A percentile compares a stretch with the other conserved stretches of the same genome.
Conservation (phyloP, 1,140 invertebrate species). For the Carposina sasakii region DNA sequence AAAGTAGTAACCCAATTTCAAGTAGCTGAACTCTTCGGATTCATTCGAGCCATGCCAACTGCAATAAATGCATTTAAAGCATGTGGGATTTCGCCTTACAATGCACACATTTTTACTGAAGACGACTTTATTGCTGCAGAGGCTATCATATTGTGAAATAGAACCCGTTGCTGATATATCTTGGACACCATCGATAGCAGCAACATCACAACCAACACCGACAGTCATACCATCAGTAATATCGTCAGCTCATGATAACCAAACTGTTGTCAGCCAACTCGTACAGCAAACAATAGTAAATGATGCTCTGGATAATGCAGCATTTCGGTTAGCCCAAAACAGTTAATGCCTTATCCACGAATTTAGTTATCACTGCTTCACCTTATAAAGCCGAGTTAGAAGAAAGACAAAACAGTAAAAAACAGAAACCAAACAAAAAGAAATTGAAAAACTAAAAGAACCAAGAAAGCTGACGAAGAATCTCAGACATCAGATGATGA, state of each 20-base stretch:
- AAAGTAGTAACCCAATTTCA: slow-evolving; percentile 27
- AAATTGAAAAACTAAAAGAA: not conserved
- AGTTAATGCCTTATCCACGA: slow-evolving; percentile 5
- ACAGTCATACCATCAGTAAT: no score
- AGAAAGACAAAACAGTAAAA: slow-evolving; percentile 14
- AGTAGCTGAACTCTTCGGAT: slow-evolving; percentile 36
- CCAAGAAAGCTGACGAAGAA: not conserved
- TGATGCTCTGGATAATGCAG: no score
- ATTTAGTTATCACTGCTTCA: not conserved
- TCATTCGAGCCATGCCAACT: slow-evolving; percentile 31
- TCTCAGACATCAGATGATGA: slow-evolving; percentile 11
- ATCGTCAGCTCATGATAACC: no score
- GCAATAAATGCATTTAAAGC: slow-evolving; percentile 37
- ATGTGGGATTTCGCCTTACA: slow-evolving; percentile 25
- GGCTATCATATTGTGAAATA: no score
- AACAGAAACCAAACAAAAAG: not conserved
- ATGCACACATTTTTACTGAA: slow-evolving; percentile 26
- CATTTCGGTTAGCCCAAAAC: slow-evolving; percentile 4
- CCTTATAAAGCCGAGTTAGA: slow-evolving; percentile 22
- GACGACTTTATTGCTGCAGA: slow-evolving; percentile 17
- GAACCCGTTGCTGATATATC: no score
- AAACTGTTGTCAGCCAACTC: no score
- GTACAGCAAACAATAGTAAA: slow-evolving; percentile 2
- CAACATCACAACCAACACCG: no score
- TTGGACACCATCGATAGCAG: no score